Evolutionary conservation across 2,888 invertebrate genomes (phyloP), one percentile per base, ranked within the genome.

Genomic region (Yponomeuta plumbellus): DNA sequence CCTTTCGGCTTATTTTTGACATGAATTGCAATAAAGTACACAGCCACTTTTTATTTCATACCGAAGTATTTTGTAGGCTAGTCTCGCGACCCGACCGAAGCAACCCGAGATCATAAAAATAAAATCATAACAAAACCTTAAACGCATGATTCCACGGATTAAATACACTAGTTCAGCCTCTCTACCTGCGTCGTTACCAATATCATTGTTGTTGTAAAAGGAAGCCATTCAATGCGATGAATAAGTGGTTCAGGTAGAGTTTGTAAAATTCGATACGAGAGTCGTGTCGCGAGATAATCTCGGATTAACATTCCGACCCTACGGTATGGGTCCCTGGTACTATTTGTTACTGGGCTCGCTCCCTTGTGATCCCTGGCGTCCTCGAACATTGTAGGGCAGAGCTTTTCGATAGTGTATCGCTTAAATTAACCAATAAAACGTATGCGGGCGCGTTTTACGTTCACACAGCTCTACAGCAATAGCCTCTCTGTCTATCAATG

Each of bases 291-390:
- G 75, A 85, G 90, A 89, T 90, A 82, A 90, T 88, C 88, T 81
- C 77, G 77, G 87, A 87, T 90, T 90, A 88, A 89, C 81, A 90
- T 91, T 90, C 90, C 89, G 71, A 73, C 73, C 78, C 76, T 74
- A 73, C 75, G 71, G 76, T 76, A 73, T 72, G 77, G 77, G 76
- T 75, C 80, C 78, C 77, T 73, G 74, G 75, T 75, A 23, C 73
- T 6, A 34, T 20, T 10, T 52, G 44, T 13, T 52, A 52, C 44
- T 52, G 44, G 44, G 17, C 44, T 52, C 44, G 17, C 34, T 34
- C 44, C 44, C 44, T 17, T 56, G 8, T 34, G 44, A 34, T 58
- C 52, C 26, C 65, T 4, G 23, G 26, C 17, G n/a, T 56, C 23
- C 23, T 56, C 56, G 66, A 66, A 44, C 22, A 52, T n/a, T 52